Conservation (phyloP, 2,888 invertebrate species). For the Sinohyriopsis cumingii region DNA sequence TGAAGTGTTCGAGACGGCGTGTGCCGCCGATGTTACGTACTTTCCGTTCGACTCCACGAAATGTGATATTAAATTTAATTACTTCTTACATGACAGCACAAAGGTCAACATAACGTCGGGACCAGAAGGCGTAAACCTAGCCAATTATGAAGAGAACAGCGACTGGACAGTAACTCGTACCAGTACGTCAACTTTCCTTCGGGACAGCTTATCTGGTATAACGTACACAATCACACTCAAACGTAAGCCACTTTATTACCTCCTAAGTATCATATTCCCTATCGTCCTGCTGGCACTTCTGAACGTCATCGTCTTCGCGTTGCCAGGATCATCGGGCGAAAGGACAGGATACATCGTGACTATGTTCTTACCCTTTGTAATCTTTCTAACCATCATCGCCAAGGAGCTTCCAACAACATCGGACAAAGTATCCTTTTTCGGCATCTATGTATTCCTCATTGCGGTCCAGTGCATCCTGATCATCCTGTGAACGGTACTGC, state of each 20-base stretch:
- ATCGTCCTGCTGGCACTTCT: constrained; percentile 34
- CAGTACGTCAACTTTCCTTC: constrained; percentile 9
- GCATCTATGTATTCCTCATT: constrained; percentile 36
- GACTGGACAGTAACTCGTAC: constrained; percentile 35
- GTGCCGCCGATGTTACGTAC: constrained; percentile 32
- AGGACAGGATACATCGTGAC: constrained; percentile 39
- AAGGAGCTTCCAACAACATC: constrained; percentile 37
- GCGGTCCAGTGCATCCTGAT: constrained; percentile 29
- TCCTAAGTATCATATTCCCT: constrained; percentile 40
- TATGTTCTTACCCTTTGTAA: constrained; percentile 40
- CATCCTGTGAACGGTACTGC: constrained; percentile 26
- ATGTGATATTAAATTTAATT: constrained; percentile 34
- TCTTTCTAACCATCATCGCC: constrained; percentile 45
- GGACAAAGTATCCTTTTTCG: constrained; percentile 27
- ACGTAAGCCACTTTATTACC: constrained; percentile 38
- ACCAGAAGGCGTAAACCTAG: constrained; percentile 19
- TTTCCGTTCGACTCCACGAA: constrained; percentile 41
- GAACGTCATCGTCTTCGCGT: constrained; percentile 35
- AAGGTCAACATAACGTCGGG: constrained; percentile 22
- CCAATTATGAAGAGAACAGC: constrained; percentile 26
- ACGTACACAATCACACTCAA: constrained; percentile 32
- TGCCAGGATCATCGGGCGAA: constrained; percentile 41
- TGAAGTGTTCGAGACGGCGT: constrained; percentile 38
- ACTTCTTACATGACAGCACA: constrained; percentile 30
- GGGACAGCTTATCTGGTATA: constrained; percentile 23